phyloP scores from a whole-genome alignment of 1,140 invertebrate species.

The Brachionus rotundiformis region DNA sequence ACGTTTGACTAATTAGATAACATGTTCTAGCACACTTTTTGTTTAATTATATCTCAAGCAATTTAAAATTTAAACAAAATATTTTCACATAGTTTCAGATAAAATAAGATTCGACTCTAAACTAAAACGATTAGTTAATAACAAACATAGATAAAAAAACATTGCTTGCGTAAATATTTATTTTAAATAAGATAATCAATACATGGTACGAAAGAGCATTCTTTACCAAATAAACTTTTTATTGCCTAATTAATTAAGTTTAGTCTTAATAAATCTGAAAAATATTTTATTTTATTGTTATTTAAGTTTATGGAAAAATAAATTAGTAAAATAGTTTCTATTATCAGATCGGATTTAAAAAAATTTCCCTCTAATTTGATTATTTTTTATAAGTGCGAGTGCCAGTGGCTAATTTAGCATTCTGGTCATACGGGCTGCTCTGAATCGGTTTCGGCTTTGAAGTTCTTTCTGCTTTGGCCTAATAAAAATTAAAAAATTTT shows the following conservation, averaged over 20 bases:
- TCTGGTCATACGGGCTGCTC: conserved; percentile 33
- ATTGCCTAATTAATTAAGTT: too few species aligned
- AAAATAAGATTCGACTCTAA: not conserved
- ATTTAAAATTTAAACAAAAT: not conserved
- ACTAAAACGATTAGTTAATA: not conserved
- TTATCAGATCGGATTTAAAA: not conserved
- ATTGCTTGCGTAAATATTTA: too few species aligned
- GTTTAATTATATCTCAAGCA: not conserved
- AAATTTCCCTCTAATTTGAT: not conserved
- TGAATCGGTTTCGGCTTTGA: conserved; percentile 50
- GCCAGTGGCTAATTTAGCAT: conserved; percentile 33
- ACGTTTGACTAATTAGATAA: not conserved
- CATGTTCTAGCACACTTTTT: not conserved
- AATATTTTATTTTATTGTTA: too few species aligned
- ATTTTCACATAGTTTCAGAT: not conserved
- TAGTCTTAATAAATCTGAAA: too few species aligned
- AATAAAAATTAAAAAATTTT: not conserved
- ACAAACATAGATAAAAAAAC: too few species aligned
- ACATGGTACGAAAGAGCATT: too few species aligned
- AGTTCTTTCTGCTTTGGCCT: conserved; percentile 27
- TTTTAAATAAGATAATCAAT: not conserved
- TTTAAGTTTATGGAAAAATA: too few species aligned
- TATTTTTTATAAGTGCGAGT: conserved; percentile 2
- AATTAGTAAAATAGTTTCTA: too few species aligned
- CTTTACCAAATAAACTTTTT: too few species aligned